Base-by-base conservation (phyloP, 2,888 invertebrate species). In the Marronus borbonicus region DNA sequence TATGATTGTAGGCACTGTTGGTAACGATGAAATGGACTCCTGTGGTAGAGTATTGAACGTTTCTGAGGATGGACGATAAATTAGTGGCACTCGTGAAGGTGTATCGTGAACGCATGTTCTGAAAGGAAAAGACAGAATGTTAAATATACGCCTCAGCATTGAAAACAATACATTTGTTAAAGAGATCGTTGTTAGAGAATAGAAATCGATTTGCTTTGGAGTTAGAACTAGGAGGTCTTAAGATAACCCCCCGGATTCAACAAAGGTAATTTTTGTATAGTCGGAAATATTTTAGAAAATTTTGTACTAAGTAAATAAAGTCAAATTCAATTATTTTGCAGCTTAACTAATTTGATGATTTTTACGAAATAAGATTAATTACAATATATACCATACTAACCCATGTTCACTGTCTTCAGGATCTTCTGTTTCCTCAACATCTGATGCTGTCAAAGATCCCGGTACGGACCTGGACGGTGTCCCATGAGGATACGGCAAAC, bases 31-130 rank as follows among this genome's bases (percentile, higher is more conserved):
- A 5, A 20, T 79, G 50, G 80, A 31, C 39, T 76, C 31, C 49
- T 60, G 55, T 10, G 62, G 70, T 28, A 55, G 55, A 70, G 36
- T 20, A n/a, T n/a, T 55, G 31, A 31, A 64, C 36, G 79, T 65
- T 49, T 78, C 68, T 55, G 78, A 44, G 24, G 78, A 28, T 31
- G 87, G 84, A 76, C 91, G 91, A 91, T 93, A 92, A 83, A 94
- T 93, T 85, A 95, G 90, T 83, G 95, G 95, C 85, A 94, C 92
- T 86, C 84, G 78, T 78, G 95, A 95, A 66, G 95, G 95, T 1
- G 95, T 95, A 81, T 94, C 94, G 86, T 94, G 94, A 1, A 91
- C 89, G 85, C 91, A 90, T 82, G 83, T 82, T 70, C 88, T 88
- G 84, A 58, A 58, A 58, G 17, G 20, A n/a, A 20, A 58, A 85